Evolutionary conservation across 2,797 vertebrate species (phyloP), one percentile per base, ranked within the genome.

Genomic region (Pipistrellus pipistrellus): DNA sequence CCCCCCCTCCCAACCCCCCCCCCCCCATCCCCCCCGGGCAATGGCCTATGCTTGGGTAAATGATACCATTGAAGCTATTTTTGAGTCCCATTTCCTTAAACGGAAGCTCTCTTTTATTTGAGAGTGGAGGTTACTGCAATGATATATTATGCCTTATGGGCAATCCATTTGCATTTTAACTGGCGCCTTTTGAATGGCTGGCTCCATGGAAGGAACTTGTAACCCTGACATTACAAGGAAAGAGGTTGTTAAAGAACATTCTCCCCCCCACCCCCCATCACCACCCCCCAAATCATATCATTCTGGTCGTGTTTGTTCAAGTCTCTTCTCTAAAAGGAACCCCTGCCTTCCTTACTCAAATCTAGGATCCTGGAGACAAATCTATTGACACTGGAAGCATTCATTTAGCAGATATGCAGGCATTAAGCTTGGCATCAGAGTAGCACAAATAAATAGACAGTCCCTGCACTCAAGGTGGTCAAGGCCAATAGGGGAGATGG

Each of bases 161-260:
- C 30, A 76, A 53, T 0, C 8, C 30, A 51, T 96, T 93, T 90
- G 30, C 57, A 89, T 89, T 93, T 77, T 81, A 76, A 72, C 44
- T 83, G 75, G 4, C 71, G 15, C 11, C 72, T 62, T 73, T 51
- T 38, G 8, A 81, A 80, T 32, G 20, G 17, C 20, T 41, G 17
- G 41, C 90, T 64, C 68, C 20, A 30, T 8, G 41, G 81, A 71
- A 72, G 30, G 81, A 88, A 57, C 5, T 82, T 38, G 8, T 21
- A 41, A 59, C 10, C 4, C 13, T 46, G 66, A 59, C 14, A 53
- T 62, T 32, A 44, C 0, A 53, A 35, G 23, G 18, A 64, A 48
- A 10, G 8, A 46, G 5, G 81, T 17, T 71, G 69, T 46, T 30
- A 41, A 59, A 6, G 20, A 48, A 72, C 21, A 38, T 51, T 53